These are phyloP conservation scores for Aurelia coerulea DNA, from an alignment of 30 jellyfish, hydroid and myxozoan species.

Conservation along the genomic window DNA sequence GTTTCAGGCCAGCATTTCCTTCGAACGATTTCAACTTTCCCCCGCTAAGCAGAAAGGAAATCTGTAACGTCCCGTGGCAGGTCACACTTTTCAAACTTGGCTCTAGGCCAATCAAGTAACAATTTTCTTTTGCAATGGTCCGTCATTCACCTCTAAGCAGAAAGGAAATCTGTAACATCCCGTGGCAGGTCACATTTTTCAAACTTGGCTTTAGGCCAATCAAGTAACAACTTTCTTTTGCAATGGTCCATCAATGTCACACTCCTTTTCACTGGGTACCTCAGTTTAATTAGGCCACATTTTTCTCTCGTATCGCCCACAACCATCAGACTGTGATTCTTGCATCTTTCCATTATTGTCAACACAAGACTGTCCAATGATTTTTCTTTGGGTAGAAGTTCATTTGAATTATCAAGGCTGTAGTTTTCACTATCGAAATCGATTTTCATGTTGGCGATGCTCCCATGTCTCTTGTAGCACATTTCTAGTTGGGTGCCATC, in stretches of 20 bases:
- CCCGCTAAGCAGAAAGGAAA: neutral
- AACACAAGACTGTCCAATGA: slow-evolving; percentile 32
- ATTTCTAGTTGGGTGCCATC: slow-evolving; percentile 8
- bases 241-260: slow-evolving; percentile 60
- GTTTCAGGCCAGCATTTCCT: too few relatives aligned
- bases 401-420: slow-evolving; percentile 53
- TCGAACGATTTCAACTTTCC: too few relatives aligned
- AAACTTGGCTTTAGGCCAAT: neutral
- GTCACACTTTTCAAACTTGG: neutral
- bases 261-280: slow-evolving; percentile 25
- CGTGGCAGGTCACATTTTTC: slow-evolving; percentile 22
- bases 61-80: slow-evolving; percentile 32
- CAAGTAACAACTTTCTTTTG: slow-evolving; percentile 13
- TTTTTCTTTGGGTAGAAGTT: slow-evolving; percentile 12
- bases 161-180: slow-evolving; percentile 27
- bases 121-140: slow-evolving; percentile 43
- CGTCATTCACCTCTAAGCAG: neutral
- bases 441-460: slow-evolving; percentile 36
- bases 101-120: neutral
- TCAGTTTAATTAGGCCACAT: slow-evolving; percentile 30
- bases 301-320: slow-evolving; percentile 25
- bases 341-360: slow-evolving; percentile 32
- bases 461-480: slow-evolving; percentile 27
- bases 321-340: slow-evolving; percentile 31
- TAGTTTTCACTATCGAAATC: slow-evolving; percentile 13